These are phyloP conservation scores for Euzetes globulus DNA, from an alignment of 2,888 invertebrate species.

Conservation along the genomic window DNA sequence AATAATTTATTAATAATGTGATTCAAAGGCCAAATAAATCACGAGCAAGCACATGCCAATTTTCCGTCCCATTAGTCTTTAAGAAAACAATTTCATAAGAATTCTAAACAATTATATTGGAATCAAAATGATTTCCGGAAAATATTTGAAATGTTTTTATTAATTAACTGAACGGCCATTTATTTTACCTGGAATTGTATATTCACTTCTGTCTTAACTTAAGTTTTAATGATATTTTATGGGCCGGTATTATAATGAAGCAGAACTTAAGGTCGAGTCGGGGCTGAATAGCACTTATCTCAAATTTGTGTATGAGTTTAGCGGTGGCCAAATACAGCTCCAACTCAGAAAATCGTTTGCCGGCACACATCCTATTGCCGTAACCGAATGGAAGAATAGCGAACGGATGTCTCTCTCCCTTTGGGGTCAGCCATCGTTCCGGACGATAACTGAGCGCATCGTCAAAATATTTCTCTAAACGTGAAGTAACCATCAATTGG, in stretches of 20 bases:
- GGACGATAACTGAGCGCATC: slow-evolving; percentile 46
- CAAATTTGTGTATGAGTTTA: slow-evolving; percentile 34
- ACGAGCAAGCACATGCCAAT: too few species aligned
- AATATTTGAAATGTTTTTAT: too few species aligned
- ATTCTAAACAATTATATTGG: not conserved
- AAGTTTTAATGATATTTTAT: slow-evolving; percentile 37
- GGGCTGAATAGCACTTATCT: slow-evolving; percentile 12
- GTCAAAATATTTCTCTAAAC: slow-evolving; percentile 45
- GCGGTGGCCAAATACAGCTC: slow-evolving; percentile 37
- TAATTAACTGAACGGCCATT: too few species aligned
- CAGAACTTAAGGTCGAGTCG: slow-evolving; percentile 33
- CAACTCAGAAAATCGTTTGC: slow-evolving; percentile 37
- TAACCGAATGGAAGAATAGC: slow-evolving; percentile 47
- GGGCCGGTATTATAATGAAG: slow-evolving; percentile 41
- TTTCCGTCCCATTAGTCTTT: too few species aligned
- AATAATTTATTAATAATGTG: too few species aligned
- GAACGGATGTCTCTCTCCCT: slow-evolving; percentile 45
- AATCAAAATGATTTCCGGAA: not conserved
- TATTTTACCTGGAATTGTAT: too few species aligned
- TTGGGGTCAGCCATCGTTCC: slow-evolving; percentile 46
- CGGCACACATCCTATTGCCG: slow-evolving; percentile 47
- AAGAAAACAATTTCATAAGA: not conserved
- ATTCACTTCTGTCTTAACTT: slow-evolving; percentile 2
- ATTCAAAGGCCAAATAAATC: too few species aligned
- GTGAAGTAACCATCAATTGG: slow-evolving; percentile 45